Evolutionary conservation across 2,888 invertebrate genomes (phyloP).

Genomic region (Nematopogon swammerdamellus): DNA sequence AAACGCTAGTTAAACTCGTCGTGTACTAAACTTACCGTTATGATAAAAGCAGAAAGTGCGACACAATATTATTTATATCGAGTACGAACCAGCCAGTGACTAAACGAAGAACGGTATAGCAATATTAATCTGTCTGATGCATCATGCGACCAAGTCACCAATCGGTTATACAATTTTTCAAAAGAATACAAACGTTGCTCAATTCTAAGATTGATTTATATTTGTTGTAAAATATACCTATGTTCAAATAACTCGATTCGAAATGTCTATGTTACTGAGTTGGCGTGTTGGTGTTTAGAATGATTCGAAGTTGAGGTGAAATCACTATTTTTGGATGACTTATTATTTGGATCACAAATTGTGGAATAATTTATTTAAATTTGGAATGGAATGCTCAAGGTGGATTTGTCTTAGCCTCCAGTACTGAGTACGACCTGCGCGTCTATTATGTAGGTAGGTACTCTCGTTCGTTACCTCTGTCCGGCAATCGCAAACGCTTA

Average conservation of each 20-base stretch:
- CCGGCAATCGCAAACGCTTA: too few species aligned
- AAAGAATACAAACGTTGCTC: background rate
- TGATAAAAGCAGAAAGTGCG: background rate
- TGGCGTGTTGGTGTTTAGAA: background rate
- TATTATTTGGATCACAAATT: background rate
- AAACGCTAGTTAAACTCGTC: too few species aligned
- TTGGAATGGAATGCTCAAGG: background rate
- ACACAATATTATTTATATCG: background rate
- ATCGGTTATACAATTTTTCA: background rate
- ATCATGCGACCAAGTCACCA: background rate
- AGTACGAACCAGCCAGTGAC: too few species aligned
- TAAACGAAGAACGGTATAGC: too few species aligned
- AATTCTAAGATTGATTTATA: background rate
- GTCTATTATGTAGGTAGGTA: too few species aligned
- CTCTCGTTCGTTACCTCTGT: too few species aligned
- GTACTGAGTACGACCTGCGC: too few species aligned
- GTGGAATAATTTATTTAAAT: background rate
- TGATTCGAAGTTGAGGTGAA: background rate
- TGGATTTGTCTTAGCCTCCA: too few species aligned
- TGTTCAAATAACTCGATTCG: background rate
- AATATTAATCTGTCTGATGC: too few species aligned
- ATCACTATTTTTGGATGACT: background rate
- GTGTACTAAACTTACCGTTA: background rate
- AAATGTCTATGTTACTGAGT: background rate
- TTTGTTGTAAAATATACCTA: background rate